phyloP scores from a whole-genome alignment of 2,113 vertebrate species.

The Sciurus niger region DNA sequence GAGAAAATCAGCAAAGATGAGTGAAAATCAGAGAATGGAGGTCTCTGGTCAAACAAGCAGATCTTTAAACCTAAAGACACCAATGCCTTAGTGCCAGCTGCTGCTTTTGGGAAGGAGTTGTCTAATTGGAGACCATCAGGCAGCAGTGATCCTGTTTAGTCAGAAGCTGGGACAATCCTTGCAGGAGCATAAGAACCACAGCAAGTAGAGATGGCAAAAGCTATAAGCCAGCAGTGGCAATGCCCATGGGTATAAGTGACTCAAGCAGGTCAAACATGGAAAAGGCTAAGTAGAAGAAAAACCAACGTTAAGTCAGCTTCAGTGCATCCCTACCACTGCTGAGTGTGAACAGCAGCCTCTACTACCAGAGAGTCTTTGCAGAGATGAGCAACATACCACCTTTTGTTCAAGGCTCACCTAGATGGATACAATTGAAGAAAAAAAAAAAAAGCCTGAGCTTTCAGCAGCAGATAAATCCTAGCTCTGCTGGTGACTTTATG shows the following conservation, averaged over 20 bases:
- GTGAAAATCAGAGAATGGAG: slow-evolving; percentile 95
- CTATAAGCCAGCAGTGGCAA: slow-evolving; percentile 91
- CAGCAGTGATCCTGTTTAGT: slow-evolving; percentile 88
- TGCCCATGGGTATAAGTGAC: slow-evolving; percentile 92
- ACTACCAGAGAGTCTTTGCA: slow-evolving; percentile 66
- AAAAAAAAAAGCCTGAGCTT: slow-evolving; percentile 44
- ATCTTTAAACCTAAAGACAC: slow-evolving; percentile 98
- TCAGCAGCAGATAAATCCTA: slow-evolving; percentile 49
- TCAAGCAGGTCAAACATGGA: slow-evolving; percentile 96
- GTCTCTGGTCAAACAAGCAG: slow-evolving; percentile 95
- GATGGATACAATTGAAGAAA: neutral
- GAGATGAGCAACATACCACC: slow-evolving; percentile 32
- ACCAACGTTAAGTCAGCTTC: slow-evolving; percentile 98
- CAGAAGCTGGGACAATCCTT: slow-evolving; percentile 92
- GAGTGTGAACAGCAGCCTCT: slow-evolving; percentile 77
- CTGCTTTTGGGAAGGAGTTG: slow-evolving; percentile 97
- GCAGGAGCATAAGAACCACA: slow-evolving; percentile 93
- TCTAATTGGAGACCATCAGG: slow-evolving; percentile 96
- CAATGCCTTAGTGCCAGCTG: slow-evolving; percentile 95
- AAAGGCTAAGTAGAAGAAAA: slow-evolving; percentile 99
- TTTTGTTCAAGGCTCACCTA: slow-evolving; percentile 50
- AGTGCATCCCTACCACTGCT: slow-evolving; percentile 98
- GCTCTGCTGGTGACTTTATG: slow-evolving; percentile 7
- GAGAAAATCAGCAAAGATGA: slow-evolving; percentile 99
- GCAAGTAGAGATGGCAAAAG: slow-evolving; percentile 95